Conservation (phyloP, 92 coral and sea anemone genomes). For the Muricea muricata region DNA sequence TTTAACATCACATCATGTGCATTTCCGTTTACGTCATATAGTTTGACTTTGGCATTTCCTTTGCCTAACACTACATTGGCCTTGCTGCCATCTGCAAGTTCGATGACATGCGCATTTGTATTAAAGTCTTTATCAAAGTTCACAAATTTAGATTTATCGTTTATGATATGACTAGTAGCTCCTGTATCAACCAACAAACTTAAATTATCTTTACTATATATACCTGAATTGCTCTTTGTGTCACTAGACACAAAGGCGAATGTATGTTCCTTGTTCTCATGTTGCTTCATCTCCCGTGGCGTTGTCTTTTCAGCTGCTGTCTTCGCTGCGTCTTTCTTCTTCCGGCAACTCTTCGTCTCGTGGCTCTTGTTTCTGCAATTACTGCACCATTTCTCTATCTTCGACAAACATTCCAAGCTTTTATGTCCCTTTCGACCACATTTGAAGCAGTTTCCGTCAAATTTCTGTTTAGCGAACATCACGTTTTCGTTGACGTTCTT, state of each 20-base stretch:
- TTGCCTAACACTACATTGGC: constrained; percentile 26
- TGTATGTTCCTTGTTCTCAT: constrained; percentile 3
- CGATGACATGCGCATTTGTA: constrained; percentile 25
- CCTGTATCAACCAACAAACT: constrained; percentile 4
- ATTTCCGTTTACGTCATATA: constrained; percentile 36
- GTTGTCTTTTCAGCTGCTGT: constrained; percentile 27
- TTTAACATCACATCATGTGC: constrained; percentile 19
- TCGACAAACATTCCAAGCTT: constrained; percentile 26
- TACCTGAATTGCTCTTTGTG: constrained; percentile 21
- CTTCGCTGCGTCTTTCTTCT: constrained; percentile 39
- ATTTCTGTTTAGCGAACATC: neutral
- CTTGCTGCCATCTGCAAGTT: constrained; percentile 32
- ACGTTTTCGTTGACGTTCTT: constrained; percentile 1
- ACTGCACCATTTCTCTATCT: neutral
- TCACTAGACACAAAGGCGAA: constrained; percentile 49
- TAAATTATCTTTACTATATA: neutral
- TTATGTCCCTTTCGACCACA: constrained; percentile 35
- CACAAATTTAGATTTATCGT: constrained; percentile 30
- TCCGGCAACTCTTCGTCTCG: constrained; percentile 17
- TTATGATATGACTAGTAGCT: constrained; percentile 40
- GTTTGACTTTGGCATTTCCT: constrained; percentile 31
- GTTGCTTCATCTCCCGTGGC: constrained; percentile 16
- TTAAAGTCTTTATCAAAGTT: constrained; percentile 17
- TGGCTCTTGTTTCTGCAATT: neutral
- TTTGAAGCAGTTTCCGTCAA: constrained; percentile 6